Evolutionary conservation across 2,888 invertebrate genomes (phyloP).

Genomic region (Barypeithes pellucidus): DNA sequence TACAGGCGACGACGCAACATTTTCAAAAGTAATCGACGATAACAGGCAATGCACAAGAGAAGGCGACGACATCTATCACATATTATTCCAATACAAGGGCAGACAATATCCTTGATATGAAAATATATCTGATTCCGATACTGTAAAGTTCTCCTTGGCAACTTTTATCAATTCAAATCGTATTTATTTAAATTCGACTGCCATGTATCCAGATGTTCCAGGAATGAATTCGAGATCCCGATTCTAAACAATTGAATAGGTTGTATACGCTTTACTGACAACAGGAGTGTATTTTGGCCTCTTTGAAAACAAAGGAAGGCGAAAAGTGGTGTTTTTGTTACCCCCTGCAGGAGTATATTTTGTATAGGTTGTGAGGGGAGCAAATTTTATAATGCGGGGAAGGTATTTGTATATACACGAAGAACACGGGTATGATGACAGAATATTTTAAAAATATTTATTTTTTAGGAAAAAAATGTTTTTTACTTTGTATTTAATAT

Average conservation of each 20-base stretch:
- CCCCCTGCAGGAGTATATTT: conserved; percentile 33
- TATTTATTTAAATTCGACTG: conserved; percentile 52
- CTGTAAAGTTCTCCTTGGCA: conserved; percentile 43
- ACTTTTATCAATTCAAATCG: conserved; percentile 48
- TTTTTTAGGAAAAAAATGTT: not conserved
- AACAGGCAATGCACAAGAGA: too few relatives aligned
- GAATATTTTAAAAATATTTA: not conserved
- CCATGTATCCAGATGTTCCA: conserved; percentile 49
- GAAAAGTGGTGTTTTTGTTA: conserved; percentile 48
- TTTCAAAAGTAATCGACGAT: too few relatives aligned
- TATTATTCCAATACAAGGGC: too few relatives aligned
- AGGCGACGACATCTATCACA: too few relatives aligned
- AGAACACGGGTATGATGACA: not conserved
- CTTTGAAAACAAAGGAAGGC: conserved; percentile 40
- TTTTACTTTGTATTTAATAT: too few relatives aligned
- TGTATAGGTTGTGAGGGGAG: conserved; percentile 5
- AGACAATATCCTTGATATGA: not conserved
- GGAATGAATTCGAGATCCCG: conserved; percentile 45
- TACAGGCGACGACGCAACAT: too few relatives aligned
- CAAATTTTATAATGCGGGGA: conserved; percentile 4
- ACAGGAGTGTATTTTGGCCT: conserved; percentile 51
- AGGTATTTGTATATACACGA: not conserved
- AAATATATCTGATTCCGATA: conserved; percentile 20
- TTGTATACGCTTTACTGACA: conserved; percentile 50
- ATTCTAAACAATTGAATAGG: conserved; percentile 51